phyloP scores from a whole-genome alignment of 2,888 invertebrate species.

The Loripinus fragilis region DNA sequence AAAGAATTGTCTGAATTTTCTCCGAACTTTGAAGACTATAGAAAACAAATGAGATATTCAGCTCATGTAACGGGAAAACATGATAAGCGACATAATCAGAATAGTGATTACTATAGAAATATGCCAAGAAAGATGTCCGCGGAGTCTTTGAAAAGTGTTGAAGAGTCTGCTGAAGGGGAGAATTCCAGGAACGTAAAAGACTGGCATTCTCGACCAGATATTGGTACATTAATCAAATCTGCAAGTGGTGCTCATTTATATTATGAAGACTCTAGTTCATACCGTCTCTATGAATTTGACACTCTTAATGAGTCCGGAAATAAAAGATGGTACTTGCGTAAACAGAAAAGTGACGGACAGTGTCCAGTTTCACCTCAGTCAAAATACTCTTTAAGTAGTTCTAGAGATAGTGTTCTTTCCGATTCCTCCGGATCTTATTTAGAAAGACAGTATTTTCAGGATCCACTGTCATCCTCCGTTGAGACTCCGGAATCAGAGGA shows the following conservation, averaged over 20 bases:
- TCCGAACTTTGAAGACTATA: conserved; percentile 54
- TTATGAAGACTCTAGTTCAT: conserved; percentile 59
- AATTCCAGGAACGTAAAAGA: conserved; percentile 44
- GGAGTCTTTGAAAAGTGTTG: conserved; percentile 71
- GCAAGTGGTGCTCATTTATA: conserved; percentile 78
- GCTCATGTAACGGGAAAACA: conserved; percentile 36
- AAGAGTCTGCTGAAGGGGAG: conserved; percentile 64
- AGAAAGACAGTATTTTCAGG: conserved; percentile 61
- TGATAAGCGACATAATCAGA: conserved; percentile 32
- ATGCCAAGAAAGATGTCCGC: conserved; percentile 54
- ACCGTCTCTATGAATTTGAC: conserved; percentile 49
- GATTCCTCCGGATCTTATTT: conserved; percentile 69
- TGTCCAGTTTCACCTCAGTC: conserved; percentile 74
- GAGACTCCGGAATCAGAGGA: conserved; percentile 63
- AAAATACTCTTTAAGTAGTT: conserved; percentile 70
- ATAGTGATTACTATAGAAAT: conserved; percentile 34
- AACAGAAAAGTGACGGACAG: conserved; percentile 51
- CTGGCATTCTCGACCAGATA: conserved; percentile 27
- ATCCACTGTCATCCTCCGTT: conserved; percentile 54
- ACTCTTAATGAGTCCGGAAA: conserved; percentile 34
- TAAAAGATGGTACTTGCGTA: conserved; percentile 41
- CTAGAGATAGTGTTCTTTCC: conserved; percentile 72
- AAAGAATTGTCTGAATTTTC: conserved; percentile 44
- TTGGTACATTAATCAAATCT: conserved; percentile 72
- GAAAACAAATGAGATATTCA: conserved; percentile 41